Base-by-base conservation (phyloP, 2,113 vertebrate species). In the Daubentonia madagascariensis region DNA sequence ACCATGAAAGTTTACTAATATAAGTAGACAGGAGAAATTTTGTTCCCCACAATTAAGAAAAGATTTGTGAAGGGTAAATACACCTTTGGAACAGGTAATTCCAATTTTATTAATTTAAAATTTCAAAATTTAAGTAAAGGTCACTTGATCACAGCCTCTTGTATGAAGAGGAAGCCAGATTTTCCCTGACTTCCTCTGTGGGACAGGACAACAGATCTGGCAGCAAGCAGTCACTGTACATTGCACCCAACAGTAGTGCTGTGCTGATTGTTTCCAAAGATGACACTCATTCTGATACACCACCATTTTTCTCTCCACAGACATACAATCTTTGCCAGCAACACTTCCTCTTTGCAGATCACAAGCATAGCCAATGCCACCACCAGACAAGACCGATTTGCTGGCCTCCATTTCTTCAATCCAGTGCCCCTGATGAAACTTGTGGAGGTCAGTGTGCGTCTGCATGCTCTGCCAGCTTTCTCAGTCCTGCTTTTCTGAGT, bases 361-460 rank as follows among this genome's bases (percentile, higher is more conserved):
- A 98, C 99, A 0, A 98, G 99, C 97, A 98, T 99, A 76, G 99
- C 99, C 91, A 99, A 99, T 32, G 98, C 99, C 48, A 99, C 99
- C 90, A 98, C 98, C 91, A 99, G 99, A 81, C 99, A 99, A 97
- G 99, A 99, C 98, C 98, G 99, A 6, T 99, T 99, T 22, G 99
- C 99, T 0, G 99, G 99, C 65, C 99, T 99, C 65, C 99, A 99
- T 98, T 99, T 99, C 98, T 99, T 99, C 98, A 99, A 99, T 94
- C 99, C 99, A 0, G 99, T 99, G 70, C 99, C 99, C 32, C 28
- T 99, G 99, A 99, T 99, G 99, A 99, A 99, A 96, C 99, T 99
- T 0, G 99, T 99, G 43, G 99, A 99, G 99, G 99, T 99, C 95
- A 85, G 96, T 97, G n/a, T 0, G 0, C 0, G 25, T 30, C 6